Evolutionary conservation across 2,797 vertebrate genomes (phyloP).

Genomic region (Garrulus glandarius): DNA sequence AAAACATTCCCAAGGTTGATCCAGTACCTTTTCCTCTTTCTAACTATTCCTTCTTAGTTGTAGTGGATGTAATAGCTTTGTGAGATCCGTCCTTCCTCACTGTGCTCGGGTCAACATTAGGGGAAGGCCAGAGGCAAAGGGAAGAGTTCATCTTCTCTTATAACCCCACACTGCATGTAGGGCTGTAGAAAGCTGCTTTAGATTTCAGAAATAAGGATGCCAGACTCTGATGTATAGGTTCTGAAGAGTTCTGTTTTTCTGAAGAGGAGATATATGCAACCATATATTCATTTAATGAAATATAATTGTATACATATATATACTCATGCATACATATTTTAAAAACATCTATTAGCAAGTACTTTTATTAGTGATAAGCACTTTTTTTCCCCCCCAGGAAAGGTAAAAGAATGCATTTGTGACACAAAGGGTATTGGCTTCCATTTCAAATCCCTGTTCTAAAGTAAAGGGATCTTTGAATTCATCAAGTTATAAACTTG

Average conservation of each 20-base stretch:
- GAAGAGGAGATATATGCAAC: not conserved
- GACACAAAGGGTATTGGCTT: not conserved
- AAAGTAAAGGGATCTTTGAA: not conserved
- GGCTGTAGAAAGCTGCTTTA: not conserved
- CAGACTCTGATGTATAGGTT: not conserved
- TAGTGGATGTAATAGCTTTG: not conserved
- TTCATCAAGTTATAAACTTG: not conserved
- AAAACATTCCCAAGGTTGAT: not conserved
- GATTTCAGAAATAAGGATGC: not conserved
- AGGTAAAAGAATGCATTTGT: not conserved
- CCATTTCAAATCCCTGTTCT: not conserved
- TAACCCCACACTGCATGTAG: not conserved
- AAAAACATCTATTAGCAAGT: not conserved
- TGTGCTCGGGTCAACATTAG: not conserved
- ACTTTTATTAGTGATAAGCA: not conserved
- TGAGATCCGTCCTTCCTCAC: not conserved
- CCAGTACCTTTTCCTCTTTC: not conserved
- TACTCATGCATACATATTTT: not conserved
- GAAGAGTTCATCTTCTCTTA: not conserved
- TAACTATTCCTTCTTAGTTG: not conserved
- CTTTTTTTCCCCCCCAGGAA: not conserved
- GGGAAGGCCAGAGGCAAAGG: not conserved
- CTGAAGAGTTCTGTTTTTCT: not conserved
- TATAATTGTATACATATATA: rapidly evolving
- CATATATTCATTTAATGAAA: not conserved